Base-by-base conservation (phyloP, 2,888 invertebrate genomes). In the Mythimna loreyi region DNA sequence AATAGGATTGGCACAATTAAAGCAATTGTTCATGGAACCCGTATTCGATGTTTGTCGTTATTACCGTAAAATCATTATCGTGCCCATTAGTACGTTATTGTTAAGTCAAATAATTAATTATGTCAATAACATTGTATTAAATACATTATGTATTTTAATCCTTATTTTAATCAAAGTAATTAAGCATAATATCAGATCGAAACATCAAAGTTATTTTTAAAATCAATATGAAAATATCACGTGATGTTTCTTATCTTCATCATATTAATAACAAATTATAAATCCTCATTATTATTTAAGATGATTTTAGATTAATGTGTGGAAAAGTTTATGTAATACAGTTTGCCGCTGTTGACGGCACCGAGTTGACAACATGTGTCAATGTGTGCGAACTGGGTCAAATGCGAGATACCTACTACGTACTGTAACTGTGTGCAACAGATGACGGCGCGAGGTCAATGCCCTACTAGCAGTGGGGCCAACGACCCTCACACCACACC, bases 391-490 rank as follows among this genome's bases (percentile, higher is more conserved):
- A 91, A 88, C 85, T 91, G 77, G 92, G 92, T 91, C 91, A 91
- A 87, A 88, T 85, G 83, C 83, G 84, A 88, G 87, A 86, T 86
- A 86, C 76, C 83, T 76, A 83, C 83, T 76, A 83, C 73, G 83
- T 75, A 83, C 78, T 83, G 84, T 80, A 79, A 85, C 83, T 89
- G 88, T 90, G 88, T 90, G 89, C 86, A 89, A 89, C 92, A 92
- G 91, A 92, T 92, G 93, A 91, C 89, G 85, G 66, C 78, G 64
- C 65, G 80, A 86, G 92, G 90, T 92, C 92, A 88, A 86, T 86
- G 90, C 82, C 90, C 92, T 84, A 74, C 67, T 80, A 74, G 82
- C 74, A 85, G 78, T 83, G 85, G 81, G 92, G 90, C 75, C 92
- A 87, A 87, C 88, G 90, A 90, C 89, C 90, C 84, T 80, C 57